These are phyloP conservation scores for Trochalopteron elliotii DNA, from an alignment of 2,113 vertebrate genomes.

Conservation along the genomic window DNA sequence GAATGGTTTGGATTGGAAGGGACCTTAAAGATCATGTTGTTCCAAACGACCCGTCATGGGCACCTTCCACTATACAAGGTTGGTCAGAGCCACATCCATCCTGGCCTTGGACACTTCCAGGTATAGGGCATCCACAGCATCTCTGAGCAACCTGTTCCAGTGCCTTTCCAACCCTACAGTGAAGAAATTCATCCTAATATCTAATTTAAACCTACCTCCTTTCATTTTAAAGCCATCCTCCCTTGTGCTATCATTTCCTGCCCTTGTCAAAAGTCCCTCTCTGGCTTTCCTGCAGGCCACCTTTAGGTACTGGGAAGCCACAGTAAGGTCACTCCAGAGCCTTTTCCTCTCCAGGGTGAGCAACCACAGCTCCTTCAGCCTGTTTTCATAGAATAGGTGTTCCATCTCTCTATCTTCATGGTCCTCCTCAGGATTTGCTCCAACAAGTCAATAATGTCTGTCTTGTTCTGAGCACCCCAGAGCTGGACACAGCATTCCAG, in stretches of 20 bases:
- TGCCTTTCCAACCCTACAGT: background rate
- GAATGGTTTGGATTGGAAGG: background rate
- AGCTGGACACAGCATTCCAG: background rate
- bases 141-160: background rate
- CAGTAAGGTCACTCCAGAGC: background rate
- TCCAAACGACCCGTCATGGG: background rate
- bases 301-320: background rate
- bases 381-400: background rate
- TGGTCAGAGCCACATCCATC: background rate
- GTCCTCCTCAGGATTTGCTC: background rate
- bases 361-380: background rate
- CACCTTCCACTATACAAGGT: background rate
- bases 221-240: background rate
- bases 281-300: background rate
- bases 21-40: background rate
- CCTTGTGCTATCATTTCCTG: background rate
- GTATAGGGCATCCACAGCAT: background rate
- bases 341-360: background rate
- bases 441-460: fast-evolving
- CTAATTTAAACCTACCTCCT: background rate
- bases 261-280: background rate
- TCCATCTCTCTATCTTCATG: background rate
- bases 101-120: background rate
- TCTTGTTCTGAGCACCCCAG: background rate
- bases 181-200: background rate